Percentiles rank a stretch among this genome's conserved stretches.
These are phyloP conservation scores for Parelbella ahira DNA, from an alignment of 2,888 invertebrate species.

Conservation along the genomic window DNA sequence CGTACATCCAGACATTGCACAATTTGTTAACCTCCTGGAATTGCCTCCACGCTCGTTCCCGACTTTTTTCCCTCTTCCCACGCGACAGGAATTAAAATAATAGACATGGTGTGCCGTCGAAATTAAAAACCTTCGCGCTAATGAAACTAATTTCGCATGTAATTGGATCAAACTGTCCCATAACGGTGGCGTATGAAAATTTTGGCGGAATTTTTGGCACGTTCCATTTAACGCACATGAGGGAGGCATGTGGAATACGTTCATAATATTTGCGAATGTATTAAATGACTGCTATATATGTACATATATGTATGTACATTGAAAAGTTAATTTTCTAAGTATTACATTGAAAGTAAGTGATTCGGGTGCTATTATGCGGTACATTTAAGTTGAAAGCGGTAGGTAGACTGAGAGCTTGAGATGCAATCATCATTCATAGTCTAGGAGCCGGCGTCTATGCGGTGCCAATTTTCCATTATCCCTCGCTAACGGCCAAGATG, in stretches of 20 bases:
- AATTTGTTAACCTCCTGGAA: conserved; percentile 71
- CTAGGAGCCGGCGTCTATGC: conserved; percentile 46
- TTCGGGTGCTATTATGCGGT: conserved; percentile 14
- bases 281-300: conserved; percentile 2
- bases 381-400: conserved; percentile 30
- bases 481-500: conserved; percentile 47
- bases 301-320: background rate
- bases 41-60: conserved; percentile 50
- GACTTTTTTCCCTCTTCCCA: conserved; percentile 39
- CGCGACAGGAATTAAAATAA: conserved; percentile 37
- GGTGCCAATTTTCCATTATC: conserved; percentile 64
- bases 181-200: conserved; percentile 27
- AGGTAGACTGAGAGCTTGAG: conserved; percentile 35
- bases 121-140: conserved; percentile 34
- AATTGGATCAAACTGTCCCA: conserved; percentile 32
- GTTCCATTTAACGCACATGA: conserved; percentile 24
- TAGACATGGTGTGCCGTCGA: conserved; percentile 27
- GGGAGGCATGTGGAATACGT: conserved; percentile 20
- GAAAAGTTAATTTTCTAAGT: conserved; percentile 5
- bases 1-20: conserved; percentile 58
- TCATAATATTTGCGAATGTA: conserved; percentile 5
- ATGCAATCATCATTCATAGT: conserved; percentile 51
- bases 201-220: conserved; percentile 25
- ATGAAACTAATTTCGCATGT: conserved; percentile 33
- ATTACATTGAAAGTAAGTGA: background rate